Conservation (phyloP, 2,113 vertebrate species). For the Crotalus helleri region DNA sequence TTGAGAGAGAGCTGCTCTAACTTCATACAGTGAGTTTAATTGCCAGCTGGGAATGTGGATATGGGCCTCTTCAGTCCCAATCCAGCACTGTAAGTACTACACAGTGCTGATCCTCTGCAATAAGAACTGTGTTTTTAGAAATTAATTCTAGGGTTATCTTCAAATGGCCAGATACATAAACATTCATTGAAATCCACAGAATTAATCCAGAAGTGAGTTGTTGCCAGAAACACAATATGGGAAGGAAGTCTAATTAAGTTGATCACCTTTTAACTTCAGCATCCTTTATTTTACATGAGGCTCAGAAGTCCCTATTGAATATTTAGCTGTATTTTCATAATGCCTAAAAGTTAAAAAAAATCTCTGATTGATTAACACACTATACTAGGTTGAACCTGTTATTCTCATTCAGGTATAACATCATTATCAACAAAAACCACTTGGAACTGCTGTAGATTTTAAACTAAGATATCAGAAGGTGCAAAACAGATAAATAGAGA, state of each 20-base stretch:
- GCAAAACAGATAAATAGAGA: neutral
- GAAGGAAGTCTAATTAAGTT: neutral
- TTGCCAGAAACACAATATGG: neutral
- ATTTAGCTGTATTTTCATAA: neutral
- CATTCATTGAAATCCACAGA: neutral
- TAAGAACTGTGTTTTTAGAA: neutral
- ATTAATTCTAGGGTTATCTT: neutral
- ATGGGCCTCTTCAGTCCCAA: neutral
- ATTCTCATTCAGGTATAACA: neutral
- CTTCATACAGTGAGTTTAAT: neutral
- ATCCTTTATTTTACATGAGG: neutral
- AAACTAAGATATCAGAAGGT: neutral
- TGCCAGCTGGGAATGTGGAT: neutral
- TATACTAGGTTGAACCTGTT: neutral
- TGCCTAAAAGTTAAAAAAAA: neutral
- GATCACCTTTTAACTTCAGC: neutral
- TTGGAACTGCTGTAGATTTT: neutral
- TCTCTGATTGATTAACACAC: neutral
- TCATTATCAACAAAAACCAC: neutral
- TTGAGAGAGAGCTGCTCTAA: neutral
- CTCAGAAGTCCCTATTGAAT: neutral
- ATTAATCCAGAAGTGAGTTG: neutral
- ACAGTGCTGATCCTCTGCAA: neutral
- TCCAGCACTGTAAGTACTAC: neutral
- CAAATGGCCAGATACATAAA: neutral